A percentile compares a stretch with the other conserved stretches of the same genome.
Evolutionary conservation across 2,113 vertebrate species (phyloP).

Genomic region (Oncorhynchus keta): DNA sequence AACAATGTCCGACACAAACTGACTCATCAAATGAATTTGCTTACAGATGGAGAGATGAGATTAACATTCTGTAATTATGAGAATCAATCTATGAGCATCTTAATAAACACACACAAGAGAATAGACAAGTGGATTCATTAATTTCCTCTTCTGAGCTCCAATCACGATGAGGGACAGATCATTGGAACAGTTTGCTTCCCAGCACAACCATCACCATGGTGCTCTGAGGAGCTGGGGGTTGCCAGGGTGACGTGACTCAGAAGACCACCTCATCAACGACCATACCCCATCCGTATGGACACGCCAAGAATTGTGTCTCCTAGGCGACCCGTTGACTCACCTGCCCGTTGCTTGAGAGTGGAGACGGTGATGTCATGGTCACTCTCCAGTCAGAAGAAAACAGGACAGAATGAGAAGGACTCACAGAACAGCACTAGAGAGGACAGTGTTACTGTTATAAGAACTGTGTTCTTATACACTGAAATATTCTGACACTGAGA

Average conservation of each 20-base stretch:
- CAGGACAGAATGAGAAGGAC: neutral
- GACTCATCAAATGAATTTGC: constrained; percentile 22
- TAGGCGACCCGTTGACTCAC: neutral
- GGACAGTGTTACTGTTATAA: constrained; percentile 34
- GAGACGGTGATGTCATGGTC: neutral
- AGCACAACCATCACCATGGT: constrained; percentile 12
- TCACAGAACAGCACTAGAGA: neutral
- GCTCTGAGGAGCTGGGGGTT: constrained; percentile 2
- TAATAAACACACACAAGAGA: constrained; percentile 18
- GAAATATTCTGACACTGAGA: neutral
- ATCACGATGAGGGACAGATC: constrained; percentile 14
- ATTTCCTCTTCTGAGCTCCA: constrained; percentile 24
- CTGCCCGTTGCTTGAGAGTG: neutral
- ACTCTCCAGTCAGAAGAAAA: neutral
- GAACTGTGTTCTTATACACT: neutral
- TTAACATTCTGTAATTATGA: constrained; percentile 20
- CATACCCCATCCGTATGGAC: neutral
- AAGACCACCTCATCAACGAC: neutral
- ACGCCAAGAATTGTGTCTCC: neutral
- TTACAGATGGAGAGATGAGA: constrained; percentile 21
- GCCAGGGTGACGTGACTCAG: constrained; percentile 15
- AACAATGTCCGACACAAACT: neutral
- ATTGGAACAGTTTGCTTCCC: constrained; percentile 34
- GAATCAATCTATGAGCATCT: constrained; percentile 32
- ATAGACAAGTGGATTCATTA: constrained; percentile 16